These are phyloP conservation scores for Myotis pilosus DNA, from an alignment of 2,797 vertebrate species.

Conservation along the genomic window DNA sequence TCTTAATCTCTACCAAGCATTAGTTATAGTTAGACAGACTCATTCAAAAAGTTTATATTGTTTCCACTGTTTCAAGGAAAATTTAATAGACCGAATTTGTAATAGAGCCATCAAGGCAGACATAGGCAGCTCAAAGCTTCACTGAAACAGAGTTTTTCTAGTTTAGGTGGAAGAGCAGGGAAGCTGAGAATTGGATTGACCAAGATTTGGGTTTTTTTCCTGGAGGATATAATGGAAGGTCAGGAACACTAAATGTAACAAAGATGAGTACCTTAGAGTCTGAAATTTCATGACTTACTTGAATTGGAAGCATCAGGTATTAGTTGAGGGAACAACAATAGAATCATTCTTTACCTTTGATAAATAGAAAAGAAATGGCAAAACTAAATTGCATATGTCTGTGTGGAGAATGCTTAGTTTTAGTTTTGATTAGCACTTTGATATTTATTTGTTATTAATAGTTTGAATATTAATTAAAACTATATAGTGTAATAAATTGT, in stretches of 20 bases:
- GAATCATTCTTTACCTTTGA: neutral
- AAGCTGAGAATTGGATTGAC: neutral
- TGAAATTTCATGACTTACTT: neutral
- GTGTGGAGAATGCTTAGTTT: neutral
- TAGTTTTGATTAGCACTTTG: neutral
- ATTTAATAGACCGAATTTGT: neutral
- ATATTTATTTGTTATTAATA: neutral
- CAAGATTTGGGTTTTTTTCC: neutral
- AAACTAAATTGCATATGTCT: neutral
- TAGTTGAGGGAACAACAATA: neutral
- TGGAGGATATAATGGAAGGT: neutral
- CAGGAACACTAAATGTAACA: neutral
- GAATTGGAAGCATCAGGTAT: neutral
- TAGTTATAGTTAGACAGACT: neutral
- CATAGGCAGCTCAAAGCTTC: neutral
- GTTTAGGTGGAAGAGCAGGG: neutral
- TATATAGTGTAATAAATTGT: neutral
- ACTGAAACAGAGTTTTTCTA: neutral
- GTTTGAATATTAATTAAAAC: neutral
- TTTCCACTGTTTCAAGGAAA: neutral
- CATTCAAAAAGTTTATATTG: neutral
- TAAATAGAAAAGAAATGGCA: neutral
- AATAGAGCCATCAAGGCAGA: neutral
- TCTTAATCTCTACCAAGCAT: neutral
- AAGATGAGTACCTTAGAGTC: neutral